Conservation (phyloP, 2,113 vertebrate species). For the Microtus pennsylvanicus region DNA sequence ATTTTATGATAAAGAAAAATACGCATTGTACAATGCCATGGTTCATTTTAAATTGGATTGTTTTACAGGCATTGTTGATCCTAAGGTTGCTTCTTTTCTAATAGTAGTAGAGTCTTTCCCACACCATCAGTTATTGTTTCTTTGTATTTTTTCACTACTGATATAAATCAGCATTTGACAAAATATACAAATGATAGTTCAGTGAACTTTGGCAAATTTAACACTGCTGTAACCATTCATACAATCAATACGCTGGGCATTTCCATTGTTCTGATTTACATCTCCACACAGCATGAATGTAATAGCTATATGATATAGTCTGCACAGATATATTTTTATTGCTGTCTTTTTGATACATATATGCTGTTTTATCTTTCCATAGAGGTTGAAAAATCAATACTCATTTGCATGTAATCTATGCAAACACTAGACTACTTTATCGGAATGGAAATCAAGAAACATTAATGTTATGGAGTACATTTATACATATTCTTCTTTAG, state of each 20-base stretch:
- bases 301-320: not conserved
- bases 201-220: not conserved
- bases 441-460: not conserved
- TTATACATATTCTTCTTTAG: not conserved
- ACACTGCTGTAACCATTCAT: not conserved
- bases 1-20: not conserved
- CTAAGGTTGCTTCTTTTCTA: not conserved
- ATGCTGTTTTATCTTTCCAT: not conserved
- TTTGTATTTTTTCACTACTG: not conserved
- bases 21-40: not conserved
- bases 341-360: not conserved
- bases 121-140: not conserved
- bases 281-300: not conserved
- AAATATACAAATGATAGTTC: not conserved
- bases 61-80: not conserved
- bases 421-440: not conserved
- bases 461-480: not conserved
- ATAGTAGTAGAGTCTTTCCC: not conserved
- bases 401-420: not conserved
- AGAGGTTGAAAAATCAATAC: conserved; percentile 2
- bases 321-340: not conserved
- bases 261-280: conserved; percentile 12
- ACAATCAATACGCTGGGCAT: not conserved
- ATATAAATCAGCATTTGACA: not conserved
- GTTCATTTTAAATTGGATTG: not conserved